Conservation (phyloP, 2,113 vertebrate species). For the Gymnogyps californianus region DNA sequence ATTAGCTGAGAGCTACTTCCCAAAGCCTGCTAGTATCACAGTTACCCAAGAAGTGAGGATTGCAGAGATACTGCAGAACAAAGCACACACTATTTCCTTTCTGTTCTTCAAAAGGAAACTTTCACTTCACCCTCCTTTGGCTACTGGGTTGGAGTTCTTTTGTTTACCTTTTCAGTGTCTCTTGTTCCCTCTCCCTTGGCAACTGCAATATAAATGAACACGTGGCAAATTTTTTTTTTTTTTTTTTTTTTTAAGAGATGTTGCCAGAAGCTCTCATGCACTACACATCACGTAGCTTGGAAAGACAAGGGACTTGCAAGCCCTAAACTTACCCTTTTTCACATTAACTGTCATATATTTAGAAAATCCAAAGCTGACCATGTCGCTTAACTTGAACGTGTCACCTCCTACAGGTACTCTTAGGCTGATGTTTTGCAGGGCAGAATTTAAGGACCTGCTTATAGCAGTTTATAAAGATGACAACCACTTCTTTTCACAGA, state of each 20-base stretch:
- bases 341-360: background rate
- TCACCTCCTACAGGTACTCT: background rate
- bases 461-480: background rate
- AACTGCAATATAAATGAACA: background rate
- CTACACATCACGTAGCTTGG: background rate
- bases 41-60: background rate
- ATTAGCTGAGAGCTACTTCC: background rate
- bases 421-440: background rate
- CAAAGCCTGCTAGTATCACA: background rate
- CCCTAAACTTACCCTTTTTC: background rate
- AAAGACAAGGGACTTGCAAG: background rate
- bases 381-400: background rate
- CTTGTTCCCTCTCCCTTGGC: background rate
- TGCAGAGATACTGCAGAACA: background rate
- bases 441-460: background rate
- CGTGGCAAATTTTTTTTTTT: background rate
- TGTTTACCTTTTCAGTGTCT: conserved; percentile 20
- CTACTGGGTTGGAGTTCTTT: background rate
- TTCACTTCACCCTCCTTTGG: background rate
- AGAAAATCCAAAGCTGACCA: background rate
- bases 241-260: background rate
- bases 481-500: background rate
- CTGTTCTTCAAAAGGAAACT: background rate
- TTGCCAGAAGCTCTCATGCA: background rate
- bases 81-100: background rate